Evolutionary conservation across 2,113 vertebrate species (phyloP).

Genomic region (Crypturellus undulatus): DNA sequence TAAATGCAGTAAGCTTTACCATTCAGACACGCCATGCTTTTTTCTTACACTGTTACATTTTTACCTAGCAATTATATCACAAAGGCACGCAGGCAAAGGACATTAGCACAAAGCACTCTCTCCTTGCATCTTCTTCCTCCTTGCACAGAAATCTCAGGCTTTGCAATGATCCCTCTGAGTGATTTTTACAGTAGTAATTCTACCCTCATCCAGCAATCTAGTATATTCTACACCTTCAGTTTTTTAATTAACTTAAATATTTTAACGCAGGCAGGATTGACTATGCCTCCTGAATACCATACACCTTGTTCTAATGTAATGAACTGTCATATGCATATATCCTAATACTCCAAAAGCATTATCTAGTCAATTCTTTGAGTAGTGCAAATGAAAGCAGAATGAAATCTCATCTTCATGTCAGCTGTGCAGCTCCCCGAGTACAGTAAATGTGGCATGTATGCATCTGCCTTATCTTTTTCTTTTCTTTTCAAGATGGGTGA

Average conservation of each 20-base stretch:
- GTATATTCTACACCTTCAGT: neutral
- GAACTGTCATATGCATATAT: neutral
- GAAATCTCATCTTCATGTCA: neutral
- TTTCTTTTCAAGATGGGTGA: neutral
- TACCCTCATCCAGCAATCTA: neutral
- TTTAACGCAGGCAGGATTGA: neutral
- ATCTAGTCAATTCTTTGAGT: neutral
- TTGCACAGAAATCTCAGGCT: neutral
- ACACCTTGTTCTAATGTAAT: neutral
- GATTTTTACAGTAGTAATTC: neutral
- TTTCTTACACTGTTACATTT: neutral
- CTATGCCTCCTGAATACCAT: neutral
- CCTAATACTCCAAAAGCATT: neutral
- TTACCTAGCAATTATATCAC: conserved; percentile 58
- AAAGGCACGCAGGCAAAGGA: conserved; percentile 26
- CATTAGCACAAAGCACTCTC: conserved; percentile 23
- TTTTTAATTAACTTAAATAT: conserved; percentile 1
- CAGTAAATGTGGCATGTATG: neutral
- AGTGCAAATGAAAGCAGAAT: neutral
- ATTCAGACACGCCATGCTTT: neutral
- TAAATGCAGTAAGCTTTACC: neutral
- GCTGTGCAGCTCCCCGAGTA: neutral
- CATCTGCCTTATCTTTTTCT: too few species aligned
- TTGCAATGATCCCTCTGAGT: neutral
- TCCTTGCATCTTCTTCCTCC: neutral